Conservation (phyloP, 2,113 vertebrate genomes). For the Onychostoma macrolepis region DNA sequence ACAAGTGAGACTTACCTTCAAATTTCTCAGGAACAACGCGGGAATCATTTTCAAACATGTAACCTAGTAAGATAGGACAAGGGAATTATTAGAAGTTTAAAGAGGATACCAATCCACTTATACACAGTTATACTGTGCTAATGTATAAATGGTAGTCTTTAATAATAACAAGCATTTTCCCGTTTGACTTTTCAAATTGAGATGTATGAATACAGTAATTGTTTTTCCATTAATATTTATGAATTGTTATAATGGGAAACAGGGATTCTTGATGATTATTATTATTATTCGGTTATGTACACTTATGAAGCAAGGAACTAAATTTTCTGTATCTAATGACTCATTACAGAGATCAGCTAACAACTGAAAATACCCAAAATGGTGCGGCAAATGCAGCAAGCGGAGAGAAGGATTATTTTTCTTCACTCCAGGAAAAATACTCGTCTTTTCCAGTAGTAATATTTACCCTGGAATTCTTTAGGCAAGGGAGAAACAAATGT, state of each 20-base stretch:
- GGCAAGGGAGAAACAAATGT: slow-evolving; percentile 65
- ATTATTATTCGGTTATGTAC: slow-evolving; percentile 29
- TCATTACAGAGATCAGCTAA: slow-evolving; percentile 46
- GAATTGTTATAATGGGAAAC: slow-evolving; percentile 19
- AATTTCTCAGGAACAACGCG: slow-evolving; percentile 95
- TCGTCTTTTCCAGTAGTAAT: slow-evolving; percentile 69
- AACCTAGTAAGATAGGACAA: slow-evolving; percentile 77
- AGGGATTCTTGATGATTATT: slow-evolving; percentile 27
- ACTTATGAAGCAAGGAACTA: slow-evolving; percentile 38
- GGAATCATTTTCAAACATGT: slow-evolving; percentile 90
- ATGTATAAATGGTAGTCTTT: slow-evolving; percentile 43
- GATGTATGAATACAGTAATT: neutral
- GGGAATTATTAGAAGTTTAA: neutral
- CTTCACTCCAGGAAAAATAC: slow-evolving; percentile 63
- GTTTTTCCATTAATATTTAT: neutral
- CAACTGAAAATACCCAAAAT: slow-evolving; percentile 59
- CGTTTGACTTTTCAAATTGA: slow-evolving; percentile 19
- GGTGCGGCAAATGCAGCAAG: slow-evolving; percentile 62
- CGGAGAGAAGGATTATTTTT: slow-evolving; percentile 66
- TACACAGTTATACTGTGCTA: slow-evolving; percentile 22
- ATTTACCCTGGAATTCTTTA: slow-evolving; percentile 75
- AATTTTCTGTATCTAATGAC: slow-evolving; percentile 49
- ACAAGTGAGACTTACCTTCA: slow-evolving; percentile 83
- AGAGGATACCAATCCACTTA: neutral
- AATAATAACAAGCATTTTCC: slow-evolving; percentile 17